These are phyloP conservation scores for Metallyticus violacea DNA, from an alignment of 2,888 invertebrate species.

Conservation along the genomic window DNA sequence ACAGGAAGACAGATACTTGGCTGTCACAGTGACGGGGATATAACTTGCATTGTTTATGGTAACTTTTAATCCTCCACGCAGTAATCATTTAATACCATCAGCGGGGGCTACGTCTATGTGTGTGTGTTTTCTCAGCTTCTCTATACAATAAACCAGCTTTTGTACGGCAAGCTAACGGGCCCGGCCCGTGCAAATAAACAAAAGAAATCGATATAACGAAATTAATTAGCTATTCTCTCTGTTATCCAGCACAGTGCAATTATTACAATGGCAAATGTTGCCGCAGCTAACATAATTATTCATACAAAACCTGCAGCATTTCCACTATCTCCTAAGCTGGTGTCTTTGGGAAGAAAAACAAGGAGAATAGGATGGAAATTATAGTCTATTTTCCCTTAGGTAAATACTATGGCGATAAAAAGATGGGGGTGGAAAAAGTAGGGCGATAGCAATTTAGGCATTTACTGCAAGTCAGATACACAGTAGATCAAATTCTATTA, in stretches of 20 bases:
- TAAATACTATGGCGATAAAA: too few species aligned
- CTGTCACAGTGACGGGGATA: not conserved
- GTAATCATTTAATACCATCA: constrained; percentile 1
- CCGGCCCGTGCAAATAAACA: not conserved
- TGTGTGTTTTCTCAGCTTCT: not conserved
- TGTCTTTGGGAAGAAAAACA: too few species aligned
- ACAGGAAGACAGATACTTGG: not conserved
- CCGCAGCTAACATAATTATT: not conserved
- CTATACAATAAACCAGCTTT: not conserved
- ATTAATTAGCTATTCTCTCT: constrained; percentile 12
- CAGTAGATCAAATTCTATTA: too few species aligned
- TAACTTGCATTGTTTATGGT: not conserved
- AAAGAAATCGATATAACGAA: constrained; percentile 4
- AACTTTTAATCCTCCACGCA: not conserved
- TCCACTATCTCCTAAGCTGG: too few species aligned
- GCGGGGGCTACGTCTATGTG: not conserved
- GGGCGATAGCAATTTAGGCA: too few species aligned
- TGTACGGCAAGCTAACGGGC: not conserved
- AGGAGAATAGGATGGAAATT: too few species aligned
- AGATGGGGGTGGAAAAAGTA: too few species aligned
- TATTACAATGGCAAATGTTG: not conserved
- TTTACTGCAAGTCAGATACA: too few species aligned
- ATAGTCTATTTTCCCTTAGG: too few species aligned
- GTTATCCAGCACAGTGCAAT: not conserved
- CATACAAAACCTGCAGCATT: not conserved